These are phyloP conservation scores for Hirtodrosophila alboralis DNA, from an alignment of 2,888 invertebrate species.

Conservation along the genomic window DNA sequence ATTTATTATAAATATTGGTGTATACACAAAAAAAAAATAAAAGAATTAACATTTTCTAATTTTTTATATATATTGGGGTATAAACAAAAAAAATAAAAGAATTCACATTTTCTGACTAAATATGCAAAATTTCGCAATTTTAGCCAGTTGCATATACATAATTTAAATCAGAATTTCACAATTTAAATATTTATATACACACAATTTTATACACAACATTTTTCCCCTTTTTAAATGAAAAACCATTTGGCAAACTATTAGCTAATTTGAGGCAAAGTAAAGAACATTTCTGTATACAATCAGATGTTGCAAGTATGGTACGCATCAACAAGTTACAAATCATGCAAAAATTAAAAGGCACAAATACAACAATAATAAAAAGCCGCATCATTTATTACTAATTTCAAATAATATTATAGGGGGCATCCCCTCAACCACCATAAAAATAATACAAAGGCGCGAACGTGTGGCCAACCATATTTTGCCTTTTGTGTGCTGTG, in stretches of 20 bases:
- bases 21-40: too few relatives aligned
- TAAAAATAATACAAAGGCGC: conserved; percentile 43
- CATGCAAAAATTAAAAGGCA: conserved; percentile 17
- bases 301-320: conserved; percentile 10
- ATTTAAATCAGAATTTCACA: too few relatives aligned
- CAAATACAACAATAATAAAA: conserved; percentile 20
- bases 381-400: conserved; percentile 68
- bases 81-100: too few relatives aligned
- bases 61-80: too few relatives aligned
- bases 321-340: conserved; percentile 33
- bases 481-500: conserved; percentile 41
- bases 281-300: conserved; percentile 8
- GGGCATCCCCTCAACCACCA: conserved; percentile 3
- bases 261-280: conserved; percentile 24
- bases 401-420: conserved; percentile 50
- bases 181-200: too few relatives aligned
- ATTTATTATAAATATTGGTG: too few relatives aligned
- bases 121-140: too few relatives aligned
- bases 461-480: conserved; percentile 64
- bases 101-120: too few relatives aligned
- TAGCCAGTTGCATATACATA: too few relatives aligned
- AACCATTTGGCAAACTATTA: conserved; percentile 41
- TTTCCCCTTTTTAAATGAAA: too few relatives aligned
- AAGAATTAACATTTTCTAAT: too few relatives aligned
- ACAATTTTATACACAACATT: too few relatives aligned